These are phyloP conservation scores for Ennomos quercinarius DNA, from an alignment of 2,888 invertebrate genomes.

Conservation along the genomic window DNA sequence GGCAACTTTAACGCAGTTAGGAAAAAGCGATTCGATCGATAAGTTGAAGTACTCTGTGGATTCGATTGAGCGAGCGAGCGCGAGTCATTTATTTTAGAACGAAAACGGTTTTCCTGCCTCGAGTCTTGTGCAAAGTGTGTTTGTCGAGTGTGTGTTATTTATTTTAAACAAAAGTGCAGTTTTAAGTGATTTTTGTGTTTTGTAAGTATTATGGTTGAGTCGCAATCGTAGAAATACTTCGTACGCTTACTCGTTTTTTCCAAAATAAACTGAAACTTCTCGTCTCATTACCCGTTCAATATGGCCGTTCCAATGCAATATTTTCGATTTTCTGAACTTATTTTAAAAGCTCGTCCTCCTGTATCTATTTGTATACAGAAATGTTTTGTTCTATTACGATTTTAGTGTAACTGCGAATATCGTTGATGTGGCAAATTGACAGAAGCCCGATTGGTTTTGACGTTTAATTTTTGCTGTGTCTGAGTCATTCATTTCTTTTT, in stretches of 20 bases:
- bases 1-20: neutral
- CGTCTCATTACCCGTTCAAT: slow-evolving; percentile 72
- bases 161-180: slow-evolving; percentile 67
- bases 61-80: slow-evolving; percentile 28
- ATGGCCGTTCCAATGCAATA: slow-evolving; percentile 77
- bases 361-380: neutral
- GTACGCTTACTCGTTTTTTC: slow-evolving; percentile 11
- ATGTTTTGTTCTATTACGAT: slow-evolving; percentile 9
- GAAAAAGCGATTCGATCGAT: slow-evolving; percentile 34
- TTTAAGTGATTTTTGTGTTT: slow-evolving; percentile 69
- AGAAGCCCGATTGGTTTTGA: slow-evolving; percentile 72
- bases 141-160: slow-evolving; percentile 74
- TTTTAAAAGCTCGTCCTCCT: neutral
- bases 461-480: slow-evolving; percentile 63
- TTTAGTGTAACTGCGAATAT: slow-evolving; percentile 44
- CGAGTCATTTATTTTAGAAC: slow-evolving; percentile 61
- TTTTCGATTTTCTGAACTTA: slow-evolving; percentile 41
- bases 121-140: slow-evolving; percentile 81
- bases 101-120: slow-evolving; percentile 83
- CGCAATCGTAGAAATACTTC: slow-evolving; percentile 4
- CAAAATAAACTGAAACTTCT: slow-evolving; percentile 41
- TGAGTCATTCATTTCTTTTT: slow-evolving; percentile 75
- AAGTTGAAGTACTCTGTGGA: too few relatives aligned
- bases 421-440: slow-evolving; percentile 83
- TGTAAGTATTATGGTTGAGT: slow-evolving; percentile 66